Evolutionary conservation across 2,113 vertebrate species (phyloP).

Genomic region (Tetrax tetrax): DNA sequence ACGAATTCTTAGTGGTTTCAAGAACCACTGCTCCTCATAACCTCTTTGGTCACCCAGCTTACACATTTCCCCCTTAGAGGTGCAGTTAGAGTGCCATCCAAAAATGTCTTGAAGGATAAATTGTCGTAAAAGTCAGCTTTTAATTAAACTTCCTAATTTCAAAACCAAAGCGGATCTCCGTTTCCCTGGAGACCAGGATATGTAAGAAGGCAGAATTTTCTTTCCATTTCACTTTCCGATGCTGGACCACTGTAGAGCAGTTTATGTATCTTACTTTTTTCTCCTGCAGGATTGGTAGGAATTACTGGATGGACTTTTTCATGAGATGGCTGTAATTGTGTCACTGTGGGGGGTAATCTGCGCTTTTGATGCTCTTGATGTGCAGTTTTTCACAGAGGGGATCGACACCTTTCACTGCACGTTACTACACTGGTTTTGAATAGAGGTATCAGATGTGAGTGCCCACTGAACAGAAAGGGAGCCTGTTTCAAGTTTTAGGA

Average conservation of each 20-base stretch:
- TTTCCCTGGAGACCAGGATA: constrained; percentile 32
- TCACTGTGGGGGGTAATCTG: neutral
- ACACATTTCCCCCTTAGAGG: neutral
- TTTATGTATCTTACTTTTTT: neutral
- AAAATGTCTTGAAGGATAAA: neutral
- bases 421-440: fast-evolving
- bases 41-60: neutral
- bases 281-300: neutral
- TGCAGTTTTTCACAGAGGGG: neutral
- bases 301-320: fast-evolving
- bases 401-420: fast-evolving
- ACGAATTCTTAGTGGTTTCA: neutral
- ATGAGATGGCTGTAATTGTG: fast-evolving
- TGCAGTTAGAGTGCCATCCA: neutral
- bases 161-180: neutral
- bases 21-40: neutral
- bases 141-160: constrained; percentile 24
- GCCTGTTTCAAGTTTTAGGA: neutral
- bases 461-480: neutral
- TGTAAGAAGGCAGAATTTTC: neutral
- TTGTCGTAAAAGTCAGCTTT: neutral
- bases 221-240: neutral
- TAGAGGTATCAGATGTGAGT: neutral
- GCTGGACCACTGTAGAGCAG: neutral
- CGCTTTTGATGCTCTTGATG: fast-evolving